phyloP scores from a whole-genome alignment of 2,888 invertebrate genomes.

The Hirtodrosophila cameraria region DNA sequence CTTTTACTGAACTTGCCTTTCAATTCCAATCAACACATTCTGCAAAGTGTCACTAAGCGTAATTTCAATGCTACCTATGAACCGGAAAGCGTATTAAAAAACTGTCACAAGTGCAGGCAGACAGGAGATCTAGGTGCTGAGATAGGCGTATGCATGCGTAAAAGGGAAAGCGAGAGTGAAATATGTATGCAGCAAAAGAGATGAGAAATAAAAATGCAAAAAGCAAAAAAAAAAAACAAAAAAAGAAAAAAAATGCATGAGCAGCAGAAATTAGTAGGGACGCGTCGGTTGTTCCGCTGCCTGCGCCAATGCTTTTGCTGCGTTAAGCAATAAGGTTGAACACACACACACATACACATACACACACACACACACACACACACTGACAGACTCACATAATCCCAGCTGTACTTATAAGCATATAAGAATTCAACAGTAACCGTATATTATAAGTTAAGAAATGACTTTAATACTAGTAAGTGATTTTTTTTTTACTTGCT shows the following conservation, averaged over 20 bases:
- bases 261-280: constrained; percentile 72
- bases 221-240: no score
- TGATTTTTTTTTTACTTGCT: background rate
- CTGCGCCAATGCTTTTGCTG: constrained; percentile 67
- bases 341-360: constrained; percentile 21
- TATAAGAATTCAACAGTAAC: background rate
- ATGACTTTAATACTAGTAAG: background rate
- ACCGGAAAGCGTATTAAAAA: constrained; percentile 71
- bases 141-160: constrained; percentile 19
- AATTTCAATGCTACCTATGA: constrained; percentile 29
- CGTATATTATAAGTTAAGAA: background rate
- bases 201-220: constrained; percentile 15
- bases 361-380: constrained; percentile 9
- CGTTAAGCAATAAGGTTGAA: constrained; percentile 69
- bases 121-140: constrained; percentile 27
- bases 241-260: constrained; percentile 65
- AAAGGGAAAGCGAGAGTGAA: constrained; percentile 11
- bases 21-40: constrained; percentile 19
- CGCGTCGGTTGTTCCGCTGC: constrained; percentile 52
- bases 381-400: background rate
- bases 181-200: background rate
- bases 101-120: constrained; percentile 57
- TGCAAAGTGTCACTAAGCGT: constrained; percentile 4
- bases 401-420: constrained; percentile 13
- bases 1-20: background rate